These are phyloP conservation scores for Hyaena hyaena DNA, from an alignment of 2,113 vertebrate genomes.

Conservation along the genomic window DNA sequence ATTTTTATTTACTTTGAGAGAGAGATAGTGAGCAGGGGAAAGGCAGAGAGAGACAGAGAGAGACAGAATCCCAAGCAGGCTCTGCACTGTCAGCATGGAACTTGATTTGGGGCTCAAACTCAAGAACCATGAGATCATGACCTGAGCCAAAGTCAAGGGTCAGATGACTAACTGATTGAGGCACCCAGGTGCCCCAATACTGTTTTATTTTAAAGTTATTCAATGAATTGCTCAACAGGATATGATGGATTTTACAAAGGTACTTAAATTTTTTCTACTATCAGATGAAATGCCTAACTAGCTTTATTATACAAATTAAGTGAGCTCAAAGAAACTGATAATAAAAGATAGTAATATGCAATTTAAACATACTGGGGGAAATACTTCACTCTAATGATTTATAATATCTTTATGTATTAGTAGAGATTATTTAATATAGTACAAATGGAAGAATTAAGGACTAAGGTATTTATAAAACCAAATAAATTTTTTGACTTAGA, in stretches of 20 bases:
- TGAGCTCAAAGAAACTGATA: not conserved
- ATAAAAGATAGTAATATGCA: not conserved
- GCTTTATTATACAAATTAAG: not conserved
- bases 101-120: no score
- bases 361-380: constrained; percentile 7
- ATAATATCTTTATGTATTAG: not conserved
- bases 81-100: no score
- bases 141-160: no score
- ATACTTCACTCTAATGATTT: not conserved
- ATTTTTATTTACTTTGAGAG: no score
- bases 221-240: not conserved
- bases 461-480: not conserved
- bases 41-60: no score
- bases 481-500: constrained; percentile 45
- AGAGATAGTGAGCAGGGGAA: no score
- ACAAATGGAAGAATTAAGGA: constrained; percentile 47
- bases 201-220: constrained; percentile 51
- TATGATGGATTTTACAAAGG: not conserved
- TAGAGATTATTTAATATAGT: not conserved
- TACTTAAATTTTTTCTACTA: not conserved
- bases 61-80: no score
- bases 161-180: no score
- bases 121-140: no score
- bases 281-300: not conserved
- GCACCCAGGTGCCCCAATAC: not conserved